A percentile compares a stretch with the other conserved stretches of the same genome.
Conservation (phyloP, 1,140 invertebrate genomes). For the Trichomalopsis sarcophagae region DNA sequence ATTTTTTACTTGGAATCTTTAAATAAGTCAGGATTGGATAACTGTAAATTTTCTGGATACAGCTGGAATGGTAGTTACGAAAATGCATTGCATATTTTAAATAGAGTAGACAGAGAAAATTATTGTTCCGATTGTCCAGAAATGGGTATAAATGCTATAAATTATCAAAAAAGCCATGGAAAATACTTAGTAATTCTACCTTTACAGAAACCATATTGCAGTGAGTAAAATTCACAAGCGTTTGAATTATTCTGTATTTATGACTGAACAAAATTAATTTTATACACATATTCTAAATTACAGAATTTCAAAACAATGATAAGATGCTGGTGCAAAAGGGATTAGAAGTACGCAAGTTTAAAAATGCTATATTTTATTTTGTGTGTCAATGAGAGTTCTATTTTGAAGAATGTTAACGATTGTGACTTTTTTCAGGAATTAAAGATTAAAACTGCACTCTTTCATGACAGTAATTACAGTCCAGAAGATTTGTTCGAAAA, state of each 20-base stretch:
- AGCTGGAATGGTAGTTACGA: slow-evolving; percentile 73
- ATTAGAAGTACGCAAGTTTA: background rate
- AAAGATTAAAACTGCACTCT: background rate
- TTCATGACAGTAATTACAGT: background rate
- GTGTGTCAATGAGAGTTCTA: too few relatives aligned
- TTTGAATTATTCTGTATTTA: background rate
- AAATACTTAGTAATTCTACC: slow-evolving; percentile 49
- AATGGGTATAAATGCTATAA: slow-evolving; percentile 57
- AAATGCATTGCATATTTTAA: slow-evolving; percentile 58
- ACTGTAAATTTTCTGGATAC: slow-evolving; percentile 75
- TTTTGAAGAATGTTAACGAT: too few relatives aligned
- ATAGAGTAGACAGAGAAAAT: slow-evolving; percentile 52
- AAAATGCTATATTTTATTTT: too few relatives aligned
- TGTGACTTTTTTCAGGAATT: background rate
- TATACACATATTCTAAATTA: too few relatives aligned
- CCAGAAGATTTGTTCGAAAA: background rate
- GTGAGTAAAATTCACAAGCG: background rate
- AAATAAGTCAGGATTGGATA: slow-evolving; percentile 61
- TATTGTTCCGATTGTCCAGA: slow-evolving; percentile 56
- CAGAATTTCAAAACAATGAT: background rate
- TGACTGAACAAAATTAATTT: too few relatives aligned
- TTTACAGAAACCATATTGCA: background rate
- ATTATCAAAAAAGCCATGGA: slow-evolving; percentile 44
- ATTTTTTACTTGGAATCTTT: slow-evolving; percentile 76
- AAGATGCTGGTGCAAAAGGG: background rate